Conservation (phyloP, 2,797 vertebrate species). For the Aphelocoma californica region DNA sequence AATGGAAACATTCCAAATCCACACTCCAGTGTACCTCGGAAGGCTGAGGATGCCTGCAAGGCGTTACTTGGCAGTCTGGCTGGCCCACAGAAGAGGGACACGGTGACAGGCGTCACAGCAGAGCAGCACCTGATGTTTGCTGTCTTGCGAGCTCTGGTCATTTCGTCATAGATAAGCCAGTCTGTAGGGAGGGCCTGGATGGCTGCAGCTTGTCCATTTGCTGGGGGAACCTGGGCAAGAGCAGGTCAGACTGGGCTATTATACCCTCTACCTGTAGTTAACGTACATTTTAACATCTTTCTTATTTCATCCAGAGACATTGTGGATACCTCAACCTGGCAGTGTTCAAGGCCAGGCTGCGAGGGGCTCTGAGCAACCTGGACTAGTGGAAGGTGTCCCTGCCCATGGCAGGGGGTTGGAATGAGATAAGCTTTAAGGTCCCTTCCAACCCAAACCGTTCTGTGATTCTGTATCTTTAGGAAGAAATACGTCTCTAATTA, state of each 20-base stretch:
- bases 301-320: background rate
- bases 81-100: conserved; percentile 87
- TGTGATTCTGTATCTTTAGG: background rate
- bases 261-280: background rate
- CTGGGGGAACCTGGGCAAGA: conserved; percentile 78
- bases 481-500: background rate
- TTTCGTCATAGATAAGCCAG: conserved; percentile 95
- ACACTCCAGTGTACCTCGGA: conserved; percentile 64
- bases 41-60: conserved; percentile 76
- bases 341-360: background rate
- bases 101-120: conserved; percentile 82
- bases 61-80: conserved; percentile 80
- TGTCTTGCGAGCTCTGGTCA: conserved; percentile 85
- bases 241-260: background rate
- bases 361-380: background rate
- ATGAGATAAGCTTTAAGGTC: background rate
- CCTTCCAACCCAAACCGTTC: background rate
- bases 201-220: conserved; percentile 79
- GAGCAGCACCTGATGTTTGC: conserved; percentile 91
- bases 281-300: background rate
- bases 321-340: background rate
- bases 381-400: background rate
- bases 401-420: background rate
- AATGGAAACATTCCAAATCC: background rate
- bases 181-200: conserved; percentile 84